Evolutionary conservation across 2,888 invertebrate species (phyloP), one percentile per base, ranked within the genome.

Genomic region (Plebejus anna): DNA sequence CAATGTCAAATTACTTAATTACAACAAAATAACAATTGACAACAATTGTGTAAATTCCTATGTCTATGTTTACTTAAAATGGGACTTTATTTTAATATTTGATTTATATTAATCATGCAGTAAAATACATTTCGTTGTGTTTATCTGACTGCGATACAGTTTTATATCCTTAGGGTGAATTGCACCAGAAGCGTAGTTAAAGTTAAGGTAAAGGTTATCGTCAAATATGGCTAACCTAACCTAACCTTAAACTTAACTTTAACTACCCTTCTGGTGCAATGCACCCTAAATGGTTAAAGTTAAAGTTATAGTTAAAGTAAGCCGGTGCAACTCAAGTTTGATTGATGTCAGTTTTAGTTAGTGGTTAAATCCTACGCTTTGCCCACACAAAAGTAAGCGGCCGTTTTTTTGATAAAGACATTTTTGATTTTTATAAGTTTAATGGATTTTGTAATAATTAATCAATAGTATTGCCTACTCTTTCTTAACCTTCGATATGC

Each of bases 281-380:
- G 22, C 22, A 22, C 22, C 22, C 22, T 22, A 22, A 22, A 22
- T 22, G 0, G 22, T 22, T 22, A 22, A 22, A 22, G 22, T 22
- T 22, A 22, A 22, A 22, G 22, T 22, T 22, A 22, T 22, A 22
- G 22, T 22, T 22, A 22, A 22, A 22, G 22, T 22, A 22, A 22
- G 22, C 22, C 22, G 22, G 22, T 22, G 22, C 22, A 22, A 22
- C 22, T 22, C 22, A 22, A 22, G 86, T 87, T 86, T 83, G 83
- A 87, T 86, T 79, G 80, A 70, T 77, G 47, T 75, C 76, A 78
- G 77, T n/a, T 78, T 84, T 82, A 85, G 82, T 85, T 85, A 80
- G 84, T 82, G 85, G 82, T 85, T 85, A 80, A 84, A 85, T 84
- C 87, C 87, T 87, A 87, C 88, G 85, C 85, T 76, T 79, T 77